Percentiles rank a stretch among this genome's conserved stretches.
phyloP scores from a whole-genome alignment of 2,888 invertebrate species.

The Mythimna albipuncta region DNA sequence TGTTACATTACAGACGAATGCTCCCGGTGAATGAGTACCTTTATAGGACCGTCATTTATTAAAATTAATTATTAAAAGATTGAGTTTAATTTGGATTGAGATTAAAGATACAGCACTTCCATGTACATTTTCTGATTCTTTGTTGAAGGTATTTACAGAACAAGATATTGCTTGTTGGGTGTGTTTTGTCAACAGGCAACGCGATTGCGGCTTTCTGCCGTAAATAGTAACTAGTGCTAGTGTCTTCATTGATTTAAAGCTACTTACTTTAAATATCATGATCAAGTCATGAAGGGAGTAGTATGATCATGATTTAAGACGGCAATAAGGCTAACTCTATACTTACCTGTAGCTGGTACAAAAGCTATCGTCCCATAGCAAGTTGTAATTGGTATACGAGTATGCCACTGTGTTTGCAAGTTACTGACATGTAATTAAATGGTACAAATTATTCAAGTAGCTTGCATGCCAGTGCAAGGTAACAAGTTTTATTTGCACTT shows the following conservation, averaged over 20 bases:
- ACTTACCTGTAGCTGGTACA: too few relatives aligned
- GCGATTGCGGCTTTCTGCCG: slow-evolving; percentile 70
- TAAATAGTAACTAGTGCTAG: slow-evolving; percentile 60
- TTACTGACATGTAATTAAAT: too few relatives aligned
- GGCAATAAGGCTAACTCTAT: too few relatives aligned
- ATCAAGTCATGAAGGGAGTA: not conserved
- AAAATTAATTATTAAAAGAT: not conserved
- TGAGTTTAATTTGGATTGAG: not conserved
- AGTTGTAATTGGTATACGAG: too few relatives aligned
- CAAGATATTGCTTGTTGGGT: slow-evolving; percentile 73
- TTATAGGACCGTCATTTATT: not conserved
- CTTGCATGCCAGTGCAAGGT: too few relatives aligned
- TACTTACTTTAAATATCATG: not conserved
- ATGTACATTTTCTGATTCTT: slow-evolving; percentile 52
- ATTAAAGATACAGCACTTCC: slow-evolving; percentile 18
- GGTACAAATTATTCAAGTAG: too few relatives aligned
- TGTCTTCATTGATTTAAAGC: slow-evolving; percentile 45
- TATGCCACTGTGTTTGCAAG: too few relatives aligned
- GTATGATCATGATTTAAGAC: too few relatives aligned
- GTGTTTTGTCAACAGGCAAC: slow-evolving; percentile 75
- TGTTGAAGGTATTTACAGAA: slow-evolving; percentile 67
- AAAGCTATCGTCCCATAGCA: too few relatives aligned
- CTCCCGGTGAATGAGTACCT: not conserved
- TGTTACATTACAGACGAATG: not conserved
- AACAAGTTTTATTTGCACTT: too few relatives aligned